Conservation (phyloP, 2,888 invertebrate species). For the Gryllus longicercus region DNA sequence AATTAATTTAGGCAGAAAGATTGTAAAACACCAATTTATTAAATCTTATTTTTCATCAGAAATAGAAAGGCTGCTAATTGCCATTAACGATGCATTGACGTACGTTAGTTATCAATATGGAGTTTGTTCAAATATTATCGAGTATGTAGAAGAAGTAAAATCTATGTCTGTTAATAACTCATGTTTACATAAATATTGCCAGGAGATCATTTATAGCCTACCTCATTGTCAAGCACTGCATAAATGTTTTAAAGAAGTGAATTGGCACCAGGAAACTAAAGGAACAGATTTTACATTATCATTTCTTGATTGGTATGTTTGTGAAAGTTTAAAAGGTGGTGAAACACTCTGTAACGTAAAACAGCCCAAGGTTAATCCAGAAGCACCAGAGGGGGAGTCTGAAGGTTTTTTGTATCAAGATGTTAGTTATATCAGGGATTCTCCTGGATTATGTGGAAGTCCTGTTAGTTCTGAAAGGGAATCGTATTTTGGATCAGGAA, state of each 20-base stretch:
- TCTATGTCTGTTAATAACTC: slow-evolving; percentile 3
- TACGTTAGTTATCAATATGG: slow-evolving; percentile 2
- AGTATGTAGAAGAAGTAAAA: slow-evolving; percentile 20
- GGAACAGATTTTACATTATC: slow-evolving; percentile 29
- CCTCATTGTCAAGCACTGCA: neutral
- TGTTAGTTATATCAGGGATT: too few relatives aligned
- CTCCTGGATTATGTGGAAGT: slow-evolving; percentile 21
- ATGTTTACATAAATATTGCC: slow-evolving; percentile 12
- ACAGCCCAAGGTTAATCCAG: neutral
- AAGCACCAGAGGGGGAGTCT: too few relatives aligned
- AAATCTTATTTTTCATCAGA: slow-evolving; percentile 10
- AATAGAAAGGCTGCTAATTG: slow-evolving; percentile 21
- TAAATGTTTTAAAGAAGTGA: too few relatives aligned
- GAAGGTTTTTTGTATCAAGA: too few relatives aligned
- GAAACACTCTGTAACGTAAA: slow-evolving; percentile 24
- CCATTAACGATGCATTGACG: slow-evolving; percentile 20
- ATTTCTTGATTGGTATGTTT: slow-evolving; percentile 29
- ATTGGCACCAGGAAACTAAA: neutral
- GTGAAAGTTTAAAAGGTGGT: slow-evolving; percentile 23
- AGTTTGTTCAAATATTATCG: neutral
- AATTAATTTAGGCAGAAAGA: slow-evolving; percentile 26
- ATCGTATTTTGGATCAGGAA: slow-evolving; percentile 20
- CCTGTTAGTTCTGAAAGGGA: slow-evolving; percentile 21
- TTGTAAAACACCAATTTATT: slow-evolving; percentile 20
- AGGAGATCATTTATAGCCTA: neutral